Evolutionary conservation across 2,113 vertebrate species (phyloP).

Genomic region (Ciconia stormi): DNA sequence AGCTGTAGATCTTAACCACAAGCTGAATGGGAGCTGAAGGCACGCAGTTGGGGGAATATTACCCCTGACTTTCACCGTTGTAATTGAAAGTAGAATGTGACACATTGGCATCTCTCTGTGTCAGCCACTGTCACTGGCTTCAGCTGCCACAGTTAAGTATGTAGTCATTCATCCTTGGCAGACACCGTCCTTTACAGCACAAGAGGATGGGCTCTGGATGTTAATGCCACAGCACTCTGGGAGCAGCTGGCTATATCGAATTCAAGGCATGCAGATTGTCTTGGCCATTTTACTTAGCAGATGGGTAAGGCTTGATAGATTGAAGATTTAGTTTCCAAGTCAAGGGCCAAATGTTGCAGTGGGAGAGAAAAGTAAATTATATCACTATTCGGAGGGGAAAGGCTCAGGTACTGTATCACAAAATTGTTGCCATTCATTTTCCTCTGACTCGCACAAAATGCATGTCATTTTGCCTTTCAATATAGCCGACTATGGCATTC

Average conservation of each 20-base stretch:
- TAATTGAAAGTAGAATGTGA: constrained; percentile 59
- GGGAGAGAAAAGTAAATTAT: constrained; percentile 63
- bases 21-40: constrained; percentile 12
- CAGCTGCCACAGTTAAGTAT: constrained; percentile 30
- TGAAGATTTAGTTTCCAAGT: constrained; percentile 70
- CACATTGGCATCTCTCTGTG: constrained; percentile 27
- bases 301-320: constrained; percentile 72
- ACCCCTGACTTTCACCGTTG: constrained; percentile 38
- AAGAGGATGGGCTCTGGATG: constrained; percentile 56
- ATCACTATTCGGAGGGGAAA: constrained; percentile 31
- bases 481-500: constrained; percentile 38
- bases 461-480: constrained; percentile 53
- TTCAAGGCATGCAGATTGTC: constrained; percentile 73
- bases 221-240: constrained; percentile 32
- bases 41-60: background rate
- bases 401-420: constrained; percentile 57
- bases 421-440: constrained; percentile 69
- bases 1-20: background rate
- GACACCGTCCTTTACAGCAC: constrained; percentile 44
- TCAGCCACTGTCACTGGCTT: constrained; percentile 36
- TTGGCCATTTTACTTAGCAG: constrained; percentile 74
- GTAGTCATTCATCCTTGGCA: constrained; percentile 48
- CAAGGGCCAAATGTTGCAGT: constrained; percentile 70
- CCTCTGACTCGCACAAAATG: constrained; percentile 58
- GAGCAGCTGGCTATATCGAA: constrained; percentile 67